Conservation (phyloP, 2,888 invertebrate species). For the Orthosia incerta region DNA sequence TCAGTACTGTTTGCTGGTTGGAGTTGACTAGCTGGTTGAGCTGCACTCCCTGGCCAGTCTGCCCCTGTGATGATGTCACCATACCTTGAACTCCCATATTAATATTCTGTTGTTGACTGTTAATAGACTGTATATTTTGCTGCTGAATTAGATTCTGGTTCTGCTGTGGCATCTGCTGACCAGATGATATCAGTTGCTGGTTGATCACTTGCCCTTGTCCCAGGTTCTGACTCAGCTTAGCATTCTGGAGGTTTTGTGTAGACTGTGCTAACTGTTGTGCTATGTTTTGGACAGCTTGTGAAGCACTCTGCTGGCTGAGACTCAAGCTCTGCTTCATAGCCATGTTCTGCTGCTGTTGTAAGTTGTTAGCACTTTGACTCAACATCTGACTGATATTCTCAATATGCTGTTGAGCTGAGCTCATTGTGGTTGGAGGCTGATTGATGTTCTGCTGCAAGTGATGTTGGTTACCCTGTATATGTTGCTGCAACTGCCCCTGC, state of each 20-base stretch:
- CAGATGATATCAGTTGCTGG: constrained; percentile 88
- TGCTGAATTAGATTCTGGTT: constrained; percentile 85
- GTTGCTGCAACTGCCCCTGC: constrained; percentile 85
- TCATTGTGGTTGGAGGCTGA: constrained; percentile 87
- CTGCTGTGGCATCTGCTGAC: constrained; percentile 87
- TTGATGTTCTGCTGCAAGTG: constrained; percentile 85
- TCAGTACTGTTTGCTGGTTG: constrained; percentile 82
- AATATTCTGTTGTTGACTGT: constrained; percentile 86
- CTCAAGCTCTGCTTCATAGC: constrained; percentile 87
- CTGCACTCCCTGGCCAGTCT: constrained; percentile 82
- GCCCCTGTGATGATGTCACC: constrained; percentile 84
- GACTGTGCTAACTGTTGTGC: constrained; percentile 88
- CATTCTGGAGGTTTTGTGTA: constrained; percentile 87
- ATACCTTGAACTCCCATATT: constrained; percentile 87
- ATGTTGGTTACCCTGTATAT: constrained; percentile 84
- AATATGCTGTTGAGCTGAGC: constrained; percentile 92
- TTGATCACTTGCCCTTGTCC: constrained; percentile 85
- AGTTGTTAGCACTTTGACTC: constrained; percentile 88
- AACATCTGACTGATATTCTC: constrained; percentile 92
- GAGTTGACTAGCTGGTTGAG: constrained; percentile 87
- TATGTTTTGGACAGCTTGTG: constrained; percentile 87
- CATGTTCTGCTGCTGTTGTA: constrained; percentile 87
- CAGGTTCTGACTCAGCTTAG: constrained; percentile 86
- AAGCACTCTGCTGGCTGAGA: constrained; percentile 85
- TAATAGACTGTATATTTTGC: constrained; percentile 85